phyloP scores from a whole-genome alignment of 2,888 invertebrate species.

The Synergus japonicus region DNA sequence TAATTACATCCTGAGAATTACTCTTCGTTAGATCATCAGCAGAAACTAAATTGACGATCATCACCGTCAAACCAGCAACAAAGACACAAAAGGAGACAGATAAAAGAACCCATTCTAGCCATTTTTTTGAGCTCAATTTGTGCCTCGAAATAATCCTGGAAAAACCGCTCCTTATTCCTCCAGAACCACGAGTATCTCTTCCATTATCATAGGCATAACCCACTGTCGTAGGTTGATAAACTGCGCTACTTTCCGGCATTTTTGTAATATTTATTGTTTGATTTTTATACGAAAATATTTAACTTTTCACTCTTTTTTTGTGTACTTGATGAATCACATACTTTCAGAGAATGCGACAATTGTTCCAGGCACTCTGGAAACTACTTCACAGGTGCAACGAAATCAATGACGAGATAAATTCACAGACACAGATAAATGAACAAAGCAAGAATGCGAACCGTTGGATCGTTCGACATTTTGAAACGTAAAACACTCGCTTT shows the following conservation, averaged over 20 bases:
- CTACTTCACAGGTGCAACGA: slow-evolving; percentile 25
- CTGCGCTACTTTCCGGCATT: slow-evolving; percentile 75
- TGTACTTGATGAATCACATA: slow-evolving; percentile 15
- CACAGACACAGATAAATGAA: slow-evolving; percentile 24
- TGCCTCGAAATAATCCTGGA: slow-evolving; percentile 73
- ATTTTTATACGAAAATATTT: background rate
- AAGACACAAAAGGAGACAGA: slow-evolving; percentile 71
- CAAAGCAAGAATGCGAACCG: background rate
- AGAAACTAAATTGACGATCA: slow-evolving; percentile 69
- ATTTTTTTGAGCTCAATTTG: slow-evolving; percentile 72
- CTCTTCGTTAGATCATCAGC: slow-evolving; percentile 47
- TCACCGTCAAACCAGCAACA: slow-evolving; percentile 70
- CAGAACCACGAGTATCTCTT: slow-evolving; percentile 65
- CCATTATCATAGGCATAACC: slow-evolving; percentile 74
- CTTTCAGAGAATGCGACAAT: slow-evolving; percentile 5
- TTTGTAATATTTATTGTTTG: slow-evolving; percentile 10
- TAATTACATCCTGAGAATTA: slow-evolving; percentile 36
- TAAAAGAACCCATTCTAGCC: slow-evolving; percentile 73
- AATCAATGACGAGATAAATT: slow-evolving; percentile 33
- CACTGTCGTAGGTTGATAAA: slow-evolving; percentile 76
- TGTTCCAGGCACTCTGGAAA: slow-evolving; percentile 13
- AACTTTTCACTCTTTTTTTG: background rate
- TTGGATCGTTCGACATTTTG: background rate
- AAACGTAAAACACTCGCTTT: background rate
- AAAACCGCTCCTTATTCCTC: slow-evolving; percentile 68